Evolutionary conservation across 2,888 invertebrate genomes (phyloP).

Genomic region (Scrobipalpa costella): DNA sequence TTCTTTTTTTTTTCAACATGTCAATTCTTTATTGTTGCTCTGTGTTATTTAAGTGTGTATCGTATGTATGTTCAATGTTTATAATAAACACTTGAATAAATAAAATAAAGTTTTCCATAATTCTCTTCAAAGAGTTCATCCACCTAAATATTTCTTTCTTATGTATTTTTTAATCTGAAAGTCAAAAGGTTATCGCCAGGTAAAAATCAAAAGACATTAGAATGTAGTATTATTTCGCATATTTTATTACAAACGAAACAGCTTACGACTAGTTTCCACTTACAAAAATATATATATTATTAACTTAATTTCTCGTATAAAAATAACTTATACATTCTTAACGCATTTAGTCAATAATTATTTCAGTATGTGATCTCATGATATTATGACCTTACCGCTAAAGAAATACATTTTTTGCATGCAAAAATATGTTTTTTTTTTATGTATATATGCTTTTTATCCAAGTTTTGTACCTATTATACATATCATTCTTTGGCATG

Average conservation of each 20-base stretch:
- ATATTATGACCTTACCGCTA: constrained; percentile 31
- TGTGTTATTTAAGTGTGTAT: too few species aligned
- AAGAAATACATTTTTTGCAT: constrained; percentile 55
- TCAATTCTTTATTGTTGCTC: too few species aligned
- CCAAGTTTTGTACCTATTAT: constrained; percentile 58
- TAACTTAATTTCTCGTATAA: constrained; percentile 47
- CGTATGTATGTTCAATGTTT: too few species aligned
- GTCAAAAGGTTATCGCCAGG: background rate
- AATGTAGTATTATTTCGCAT: constrained; percentile 29
- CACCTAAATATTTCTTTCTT: background rate
- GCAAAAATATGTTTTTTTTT: constrained; percentile 54
- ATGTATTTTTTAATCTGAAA: background rate
- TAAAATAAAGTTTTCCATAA: too few species aligned
- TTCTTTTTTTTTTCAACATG: too few species aligned
- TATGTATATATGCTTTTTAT: constrained; percentile 44
- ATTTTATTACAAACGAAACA: constrained; percentile 67
- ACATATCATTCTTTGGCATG: constrained; percentile 70
- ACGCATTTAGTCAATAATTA: constrained; percentile 36
- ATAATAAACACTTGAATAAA: too few species aligned
- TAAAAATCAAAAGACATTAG: constrained; percentile 8
- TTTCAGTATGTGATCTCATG: constrained; percentile 37
- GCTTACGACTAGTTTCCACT: constrained; percentile 70
- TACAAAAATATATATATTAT: constrained; percentile 50
- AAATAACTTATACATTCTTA: constrained; percentile 50
- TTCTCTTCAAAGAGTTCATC: too few species aligned